Percentiles rank a stretch among this genome's conserved stretches.
Evolutionary conservation across 2,888 invertebrate genomes (phyloP).

Genomic region (Hemaris fuciformis): DNA sequence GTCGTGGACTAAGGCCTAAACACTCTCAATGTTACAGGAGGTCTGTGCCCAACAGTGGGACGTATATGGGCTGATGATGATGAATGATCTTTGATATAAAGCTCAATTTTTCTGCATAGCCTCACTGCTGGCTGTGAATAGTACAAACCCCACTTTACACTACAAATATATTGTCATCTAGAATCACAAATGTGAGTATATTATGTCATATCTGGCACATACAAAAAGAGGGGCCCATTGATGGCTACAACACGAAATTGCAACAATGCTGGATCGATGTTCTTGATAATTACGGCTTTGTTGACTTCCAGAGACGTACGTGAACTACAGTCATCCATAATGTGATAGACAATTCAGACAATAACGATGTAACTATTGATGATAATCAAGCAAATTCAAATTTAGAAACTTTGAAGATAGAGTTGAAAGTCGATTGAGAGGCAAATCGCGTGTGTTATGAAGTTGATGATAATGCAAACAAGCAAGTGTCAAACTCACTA

Average conservation of each 20-base stretch:
- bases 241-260: slow-evolving; percentile 11
- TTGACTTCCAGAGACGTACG: slow-evolving; percentile 45
- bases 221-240: background rate
- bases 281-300: slow-evolving; percentile 37
- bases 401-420: slow-evolving; percentile 19
- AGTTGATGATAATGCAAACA: slow-evolving; percentile 26
- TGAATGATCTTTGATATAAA: too few species aligned
- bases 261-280: slow-evolving; percentile 18
- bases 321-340: slow-evolving; percentile 53
- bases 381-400: slow-evolving; percentile 9
- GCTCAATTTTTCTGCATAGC: too few species aligned
- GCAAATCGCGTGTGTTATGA: slow-evolving; percentile 21
- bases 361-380: slow-evolving; percentile 19
- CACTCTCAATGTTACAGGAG: too few species aligned
- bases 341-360: slow-evolving; percentile 23
- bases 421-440: slow-evolving; percentile 28
- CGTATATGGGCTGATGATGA: too few species aligned
- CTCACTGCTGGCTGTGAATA: too few species aligned
- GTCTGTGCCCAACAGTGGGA: too few species aligned
- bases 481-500: slow-evolving; percentile 60
- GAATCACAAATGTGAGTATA: background rate
- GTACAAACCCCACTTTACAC: background rate
- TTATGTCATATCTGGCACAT: background rate
- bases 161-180: background rate
- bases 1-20: too few species aligned